Conservation (phyloP, 2,113 vertebrate genomes). For the Varanus salvator region DNA sequence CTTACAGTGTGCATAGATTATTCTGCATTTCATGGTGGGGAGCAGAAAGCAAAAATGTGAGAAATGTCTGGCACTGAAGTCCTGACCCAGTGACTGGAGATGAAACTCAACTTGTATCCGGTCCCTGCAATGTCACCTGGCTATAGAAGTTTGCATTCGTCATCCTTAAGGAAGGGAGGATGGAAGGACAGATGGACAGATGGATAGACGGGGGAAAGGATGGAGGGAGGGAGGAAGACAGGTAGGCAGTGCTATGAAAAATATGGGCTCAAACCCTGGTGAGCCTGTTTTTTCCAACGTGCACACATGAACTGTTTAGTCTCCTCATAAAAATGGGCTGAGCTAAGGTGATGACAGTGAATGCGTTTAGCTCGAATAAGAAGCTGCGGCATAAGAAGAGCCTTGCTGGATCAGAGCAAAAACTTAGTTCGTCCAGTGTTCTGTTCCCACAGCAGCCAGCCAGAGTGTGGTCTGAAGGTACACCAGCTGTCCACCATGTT, state of each 20-base stretch:
- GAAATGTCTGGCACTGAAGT: background rate
- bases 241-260: too few species aligned
- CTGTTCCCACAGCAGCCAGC: too few species aligned
- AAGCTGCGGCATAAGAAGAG: background rate
- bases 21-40: background rate
- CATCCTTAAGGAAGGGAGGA: background rate
- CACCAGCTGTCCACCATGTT: too few species aligned
- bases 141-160: background rate
- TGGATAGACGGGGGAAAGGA: too few species aligned
- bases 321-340: background rate
- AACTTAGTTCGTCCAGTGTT: too few species aligned
- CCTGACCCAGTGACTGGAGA: background rate
- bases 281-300: too few species aligned
- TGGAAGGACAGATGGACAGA: too few species aligned
- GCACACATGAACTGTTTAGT: background rate
- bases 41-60: background rate
- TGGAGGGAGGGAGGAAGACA: too few species aligned
- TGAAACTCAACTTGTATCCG: background rate
- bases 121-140: background rate
- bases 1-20: background rate
- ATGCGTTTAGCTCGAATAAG: background rate
- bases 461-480: too few species aligned
- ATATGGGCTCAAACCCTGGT: too few species aligned
- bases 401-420: too few species aligned
- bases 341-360: background rate